Conservation (phyloP, 2,888 invertebrate genomes). For the Crioceris asparagi region DNA sequence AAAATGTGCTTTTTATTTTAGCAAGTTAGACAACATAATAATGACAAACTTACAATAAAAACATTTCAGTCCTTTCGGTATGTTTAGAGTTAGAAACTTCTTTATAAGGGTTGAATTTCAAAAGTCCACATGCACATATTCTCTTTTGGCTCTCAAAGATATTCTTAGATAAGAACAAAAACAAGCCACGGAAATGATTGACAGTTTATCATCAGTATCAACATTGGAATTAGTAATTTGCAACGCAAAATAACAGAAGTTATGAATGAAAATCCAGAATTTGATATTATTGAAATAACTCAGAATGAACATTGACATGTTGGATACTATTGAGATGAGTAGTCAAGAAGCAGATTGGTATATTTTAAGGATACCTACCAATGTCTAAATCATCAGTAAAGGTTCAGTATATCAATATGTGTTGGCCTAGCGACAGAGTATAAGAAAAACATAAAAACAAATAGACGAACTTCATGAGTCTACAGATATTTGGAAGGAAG, state of each 20-base stretch:
- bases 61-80: slow-evolving; percentile 27
- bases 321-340: no score
- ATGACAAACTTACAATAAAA: slow-evolving; percentile 22
- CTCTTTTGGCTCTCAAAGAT: slow-evolving; percentile 25
- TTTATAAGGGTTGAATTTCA: slow-evolving; percentile 31
- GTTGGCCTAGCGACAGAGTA: slow-evolving; percentile 33
- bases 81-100: slow-evolving; percentile 25
- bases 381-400: slow-evolving; percentile 24
- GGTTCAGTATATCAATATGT: slow-evolving; percentile 31
- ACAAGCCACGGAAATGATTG: slow-evolving; percentile 21
- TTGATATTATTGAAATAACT: slow-evolving; percentile 4
- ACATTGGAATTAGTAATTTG: slow-evolving; percentile 8
- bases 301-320: background rate
- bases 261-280: no score
- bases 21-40: slow-evolving; percentile 29
- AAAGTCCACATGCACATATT: slow-evolving; percentile 24
- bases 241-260: background rate
- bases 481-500: slow-evolving; percentile 36
- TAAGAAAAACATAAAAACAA: slow-evolving; percentile 28
- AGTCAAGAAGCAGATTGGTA: slow-evolving; percentile 24
- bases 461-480: slow-evolving; percentile 27
- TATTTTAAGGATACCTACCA: no score
- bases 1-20: slow-evolving; percentile 16
- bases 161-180: slow-evolving; percentile 8
- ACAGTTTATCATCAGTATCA: slow-evolving; percentile 22